These are phyloP conservation scores for Thamnophis sirtalis DNA, from an alignment of 2,113 vertebrate species.

Conservation along the genomic window DNA sequence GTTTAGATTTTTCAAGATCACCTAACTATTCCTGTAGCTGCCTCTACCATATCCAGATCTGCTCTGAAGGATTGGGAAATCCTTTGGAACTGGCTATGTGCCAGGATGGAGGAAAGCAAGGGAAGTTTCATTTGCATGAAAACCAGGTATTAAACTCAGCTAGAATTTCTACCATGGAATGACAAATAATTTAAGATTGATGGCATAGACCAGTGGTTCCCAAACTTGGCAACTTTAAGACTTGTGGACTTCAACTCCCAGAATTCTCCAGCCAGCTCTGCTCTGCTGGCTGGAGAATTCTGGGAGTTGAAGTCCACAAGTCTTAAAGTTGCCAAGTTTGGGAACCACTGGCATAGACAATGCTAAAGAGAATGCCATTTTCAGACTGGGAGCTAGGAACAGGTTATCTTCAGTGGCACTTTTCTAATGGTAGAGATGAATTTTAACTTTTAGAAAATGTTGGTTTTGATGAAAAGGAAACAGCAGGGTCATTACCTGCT, in stretches of 20 bases:
- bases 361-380: neutral
- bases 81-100: neutral
- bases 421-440: neutral
- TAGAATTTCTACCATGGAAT: neutral
- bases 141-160: neutral
- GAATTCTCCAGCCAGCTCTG: too few relatives aligned
- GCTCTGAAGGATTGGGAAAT: neutral
- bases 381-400: neutral
- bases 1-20: neutral
- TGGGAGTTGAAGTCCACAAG: too few relatives aligned
- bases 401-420: neutral
- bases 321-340: too few relatives aligned
- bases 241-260: too few relatives aligned
- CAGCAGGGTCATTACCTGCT: neutral
- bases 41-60: neutral
- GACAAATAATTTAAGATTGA: neutral
- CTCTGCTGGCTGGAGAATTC: too few relatives aligned
- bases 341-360: too few relatives aligned
- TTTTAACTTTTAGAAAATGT: neutral
- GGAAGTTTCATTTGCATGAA: neutral
- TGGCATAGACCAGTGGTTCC: too few relatives aligned
- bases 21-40: neutral
- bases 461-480: neutral
- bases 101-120: neutral
- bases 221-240: too few relatives aligned